Percentiles rank a stretch among this genome's conserved stretches.
Conservation (phyloP, 2,113 vertebrate species). For the Speoplatyrhinus poulsoni region DNA sequence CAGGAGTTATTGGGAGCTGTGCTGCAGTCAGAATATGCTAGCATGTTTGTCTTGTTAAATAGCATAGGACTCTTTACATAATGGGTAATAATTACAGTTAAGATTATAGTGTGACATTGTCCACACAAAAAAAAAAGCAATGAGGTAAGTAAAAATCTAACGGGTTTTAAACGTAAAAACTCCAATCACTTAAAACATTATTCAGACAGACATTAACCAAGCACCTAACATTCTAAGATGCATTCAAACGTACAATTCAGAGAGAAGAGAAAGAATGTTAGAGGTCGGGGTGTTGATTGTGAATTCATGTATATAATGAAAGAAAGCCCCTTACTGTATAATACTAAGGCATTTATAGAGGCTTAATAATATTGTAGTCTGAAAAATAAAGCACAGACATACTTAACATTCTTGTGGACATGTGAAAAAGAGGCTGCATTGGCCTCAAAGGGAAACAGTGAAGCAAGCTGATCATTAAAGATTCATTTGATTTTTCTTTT, state of each 20-base stretch:
- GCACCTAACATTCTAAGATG: constrained; percentile 41
- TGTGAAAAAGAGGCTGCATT: constrained; percentile 6
- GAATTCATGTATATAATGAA: constrained; percentile 13
- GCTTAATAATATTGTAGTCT: constrained; percentile 60
- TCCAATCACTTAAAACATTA: constrained; percentile 42
- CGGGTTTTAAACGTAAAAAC: constrained; percentile 21
- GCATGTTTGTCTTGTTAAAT: constrained; percentile 56
- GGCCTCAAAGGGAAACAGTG: constrained; percentile 31
- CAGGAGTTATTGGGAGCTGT: constrained; percentile 9
- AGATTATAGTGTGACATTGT: constrained; percentile 29
- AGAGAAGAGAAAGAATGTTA: constrained; percentile 7
- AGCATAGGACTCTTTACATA: constrained; percentile 58
- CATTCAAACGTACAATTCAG: constrained; percentile 33
- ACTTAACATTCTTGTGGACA: constrained; percentile 71
- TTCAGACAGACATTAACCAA: constrained; percentile 49
- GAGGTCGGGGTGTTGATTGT: neutral
- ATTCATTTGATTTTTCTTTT: constrained; percentile 35
- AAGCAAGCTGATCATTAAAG: constrained; percentile 46
- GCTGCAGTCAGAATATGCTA: constrained; percentile 53
- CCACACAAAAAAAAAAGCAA: constrained; percentile 33
- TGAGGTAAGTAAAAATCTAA: constrained; percentile 36
- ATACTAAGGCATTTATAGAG: constrained; percentile 77
- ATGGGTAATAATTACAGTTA: constrained; percentile 46
- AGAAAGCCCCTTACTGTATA: constrained; percentile 52
- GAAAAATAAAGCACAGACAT: constrained; percentile 66